Percentiles rank a stretch among this genome's conserved stretches.
These are phyloP conservation scores for Euura saliciscinereae DNA, from an alignment of 1,140 invertebrate species.

Conservation along the genomic window DNA sequence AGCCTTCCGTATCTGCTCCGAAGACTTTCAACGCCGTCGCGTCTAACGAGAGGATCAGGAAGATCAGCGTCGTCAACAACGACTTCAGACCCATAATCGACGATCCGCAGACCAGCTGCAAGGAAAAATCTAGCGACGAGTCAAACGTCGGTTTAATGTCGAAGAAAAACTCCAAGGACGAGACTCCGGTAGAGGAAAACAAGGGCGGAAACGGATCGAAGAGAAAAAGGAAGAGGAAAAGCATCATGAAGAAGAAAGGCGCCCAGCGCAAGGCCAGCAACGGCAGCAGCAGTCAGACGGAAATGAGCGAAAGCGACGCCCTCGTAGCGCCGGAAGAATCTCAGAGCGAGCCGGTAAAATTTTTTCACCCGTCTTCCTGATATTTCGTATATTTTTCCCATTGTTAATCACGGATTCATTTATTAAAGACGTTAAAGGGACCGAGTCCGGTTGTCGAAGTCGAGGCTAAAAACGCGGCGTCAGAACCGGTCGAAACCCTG, in stretches of 20 bases:
- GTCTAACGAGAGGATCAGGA: constrained; percentile 50
- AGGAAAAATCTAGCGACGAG: constrained; percentile 48
- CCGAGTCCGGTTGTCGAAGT: constrained; percentile 40
- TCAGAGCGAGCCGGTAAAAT: constrained; percentile 41
- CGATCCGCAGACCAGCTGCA: constrained; percentile 35
- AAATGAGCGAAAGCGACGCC: constrained; percentile 47
- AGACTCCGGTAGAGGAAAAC: constrained; percentile 36
- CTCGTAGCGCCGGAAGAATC: constrained; percentile 29
- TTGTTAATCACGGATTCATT: constrained; percentile 20
- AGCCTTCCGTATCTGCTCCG: constrained; percentile 36
- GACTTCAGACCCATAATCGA: constrained; percentile 65
- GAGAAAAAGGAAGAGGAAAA: constrained; percentile 78
- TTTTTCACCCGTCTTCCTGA: background rate
- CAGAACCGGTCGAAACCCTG: constrained; percentile 28
- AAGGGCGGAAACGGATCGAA: constrained; percentile 60
- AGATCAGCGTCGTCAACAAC: constrained; percentile 63
- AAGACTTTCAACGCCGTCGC: constrained; percentile 56
- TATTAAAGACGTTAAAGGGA: constrained; percentile 40
- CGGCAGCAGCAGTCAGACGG: constrained; percentile 51
- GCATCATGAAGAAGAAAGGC: constrained; percentile 79
- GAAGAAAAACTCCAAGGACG: constrained; percentile 52
- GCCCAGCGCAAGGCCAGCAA: constrained; percentile 71
- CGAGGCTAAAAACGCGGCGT: constrained; percentile 29
- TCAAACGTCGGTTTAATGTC: constrained; percentile 28
- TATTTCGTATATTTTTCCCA: no score